phyloP scores from a whole-genome alignment of 2,797 vertebrate species.

The Lophotriccus pileatus region DNA sequence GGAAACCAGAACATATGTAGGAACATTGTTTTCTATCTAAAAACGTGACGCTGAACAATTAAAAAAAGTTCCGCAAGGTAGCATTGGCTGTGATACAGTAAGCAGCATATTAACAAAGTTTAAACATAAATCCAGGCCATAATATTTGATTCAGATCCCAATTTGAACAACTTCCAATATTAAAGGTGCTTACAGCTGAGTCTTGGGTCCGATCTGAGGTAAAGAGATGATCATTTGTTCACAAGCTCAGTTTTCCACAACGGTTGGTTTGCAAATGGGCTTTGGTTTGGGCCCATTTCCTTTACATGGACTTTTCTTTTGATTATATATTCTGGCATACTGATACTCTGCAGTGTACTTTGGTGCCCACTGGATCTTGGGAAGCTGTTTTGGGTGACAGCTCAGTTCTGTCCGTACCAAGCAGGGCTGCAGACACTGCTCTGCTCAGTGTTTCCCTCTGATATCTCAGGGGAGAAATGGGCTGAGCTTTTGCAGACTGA shows the following conservation, averaged over 20 bases:
- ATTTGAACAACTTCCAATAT: neutral
- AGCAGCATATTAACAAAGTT: neutral
- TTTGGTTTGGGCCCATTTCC: neutral
- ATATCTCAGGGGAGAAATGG: neutral
- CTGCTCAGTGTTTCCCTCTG: neutral
- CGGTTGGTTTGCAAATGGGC: neutral
- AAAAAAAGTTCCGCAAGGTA: neutral
- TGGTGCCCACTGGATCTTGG: neutral
- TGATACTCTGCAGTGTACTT: neutral
- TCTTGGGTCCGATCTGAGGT: neutral
- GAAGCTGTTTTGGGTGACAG: neutral
- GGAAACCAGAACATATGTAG: neutral
- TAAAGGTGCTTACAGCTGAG: neutral
- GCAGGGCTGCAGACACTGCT: neutral
- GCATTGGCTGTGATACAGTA: neutral
- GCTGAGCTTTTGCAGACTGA: neutral
- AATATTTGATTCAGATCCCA: neutral
- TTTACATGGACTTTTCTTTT: neutral
- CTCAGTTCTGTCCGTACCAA: neutral
- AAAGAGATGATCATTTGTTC: rapidly evolving
- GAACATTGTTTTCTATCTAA: neutral
- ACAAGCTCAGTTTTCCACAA: neutral
- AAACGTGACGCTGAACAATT: rapidly evolving
- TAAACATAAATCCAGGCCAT: neutral
- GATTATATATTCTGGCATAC: neutral